Base-by-base conservation (phyloP, 1,140 invertebrate species). In the Drosophila arizonae region DNA sequence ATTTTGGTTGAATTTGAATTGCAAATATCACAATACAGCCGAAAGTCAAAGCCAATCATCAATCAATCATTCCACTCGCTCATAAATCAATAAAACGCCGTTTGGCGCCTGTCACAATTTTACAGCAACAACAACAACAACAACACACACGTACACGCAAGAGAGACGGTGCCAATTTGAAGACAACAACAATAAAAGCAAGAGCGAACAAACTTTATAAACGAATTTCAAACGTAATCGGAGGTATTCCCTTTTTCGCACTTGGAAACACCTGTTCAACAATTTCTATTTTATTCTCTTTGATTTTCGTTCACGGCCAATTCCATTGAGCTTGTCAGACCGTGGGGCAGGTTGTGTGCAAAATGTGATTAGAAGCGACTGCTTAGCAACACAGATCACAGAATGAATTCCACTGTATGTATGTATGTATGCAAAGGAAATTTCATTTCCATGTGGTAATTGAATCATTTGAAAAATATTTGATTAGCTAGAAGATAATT, bases 201-300 rank as follows among this genome's bases (percentile, higher is more conserved):
- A 24, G 1, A 24, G 21, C 21, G 21, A 21, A 21, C 21, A 24
- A 24, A 30, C 28, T 30, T 30, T 30, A 33, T 52, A 66, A 60
- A 77, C 65, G 26, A 28, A 77, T 24, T 64, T 39, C 36, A 39
- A 21, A 50, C 79, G 72, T 72, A 82, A 82, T 85, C 72, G 58
- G 68, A 82, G 81, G 81, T 70, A 79, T 85, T 84, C 81, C 81
- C 76, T 82, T 66, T 66, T 69, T 65, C 41, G 66, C 82, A 78
- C 78, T 76, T 79, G 82, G 72, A 87, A 86, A 87, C 81, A 86
- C 81, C 81, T 86, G 81, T 86, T 86, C 58, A 77, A 71, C 64
- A 64, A 36, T 50, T 36, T 45, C 17, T 57, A 17, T 58, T 56
- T 41, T 43, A n/a, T 9, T 9, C 6, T 15, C 17, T 46, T 17